Conservation (phyloP, 92 coral and sea anemone species). For the Phenganax subtilis region DNA sequence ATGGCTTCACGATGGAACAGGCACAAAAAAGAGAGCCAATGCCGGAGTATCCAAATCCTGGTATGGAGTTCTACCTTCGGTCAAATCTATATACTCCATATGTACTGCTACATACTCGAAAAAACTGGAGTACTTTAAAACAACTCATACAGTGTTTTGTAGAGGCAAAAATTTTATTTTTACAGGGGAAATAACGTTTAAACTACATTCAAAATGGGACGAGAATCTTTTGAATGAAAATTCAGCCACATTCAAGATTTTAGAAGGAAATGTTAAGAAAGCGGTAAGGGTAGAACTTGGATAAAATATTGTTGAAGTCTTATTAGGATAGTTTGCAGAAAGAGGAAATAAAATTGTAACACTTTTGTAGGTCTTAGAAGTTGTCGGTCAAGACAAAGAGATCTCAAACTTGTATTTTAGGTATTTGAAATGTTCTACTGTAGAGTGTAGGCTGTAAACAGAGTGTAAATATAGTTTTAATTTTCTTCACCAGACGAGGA, state of each 20-base stretch:
- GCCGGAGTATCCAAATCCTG: conserved; percentile 27
- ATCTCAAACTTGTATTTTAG: conserved; percentile 84
- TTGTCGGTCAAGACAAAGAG: conserved; percentile 55
- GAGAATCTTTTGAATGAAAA: conserved; percentile 57
- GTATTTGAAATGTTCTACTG: conserved; percentile 37
- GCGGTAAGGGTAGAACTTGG: conserved; percentile 62
- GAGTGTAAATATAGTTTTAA: background rate
- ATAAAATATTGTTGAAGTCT: background rate
- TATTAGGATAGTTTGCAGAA: background rate
- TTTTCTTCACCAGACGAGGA: conserved; percentile 67
- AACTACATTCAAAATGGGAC: conserved; percentile 73
- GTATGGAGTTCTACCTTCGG: background rate
- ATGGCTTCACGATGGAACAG: conserved; percentile 32
- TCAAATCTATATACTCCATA: too few species aligned
- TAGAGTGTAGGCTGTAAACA: background rate
- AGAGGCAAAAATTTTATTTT: background rate
- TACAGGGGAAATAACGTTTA: conserved; percentile 88
- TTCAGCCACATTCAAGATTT: conserved; percentile 61
- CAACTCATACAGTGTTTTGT: background rate
- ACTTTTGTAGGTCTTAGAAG: conserved; percentile 53
- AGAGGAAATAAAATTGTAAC: background rate
- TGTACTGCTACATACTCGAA: background rate
- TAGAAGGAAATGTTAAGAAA: conserved; percentile 72
- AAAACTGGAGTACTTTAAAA: background rate
- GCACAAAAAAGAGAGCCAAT: conserved; percentile 20